Base-by-base conservation (phyloP, 2,888 invertebrate genomes). In the Elegia similella region DNA sequence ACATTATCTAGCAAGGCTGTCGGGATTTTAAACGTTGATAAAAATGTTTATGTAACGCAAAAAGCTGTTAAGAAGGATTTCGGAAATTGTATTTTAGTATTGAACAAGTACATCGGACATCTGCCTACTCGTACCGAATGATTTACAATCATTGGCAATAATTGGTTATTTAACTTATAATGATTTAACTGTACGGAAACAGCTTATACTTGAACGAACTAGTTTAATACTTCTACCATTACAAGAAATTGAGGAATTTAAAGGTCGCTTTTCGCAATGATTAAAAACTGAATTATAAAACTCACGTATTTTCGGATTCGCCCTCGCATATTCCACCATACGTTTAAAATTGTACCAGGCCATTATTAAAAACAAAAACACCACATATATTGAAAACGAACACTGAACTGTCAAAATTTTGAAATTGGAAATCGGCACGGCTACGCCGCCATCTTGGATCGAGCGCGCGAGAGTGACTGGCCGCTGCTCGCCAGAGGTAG, bases 391-490 rank as follows among this genome's bases (percentile, higher is more conserved):
- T 10, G 13, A 53, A 43, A 48, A 59, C 54, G 47, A 58, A 46
- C 34, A 43, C 23, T 38, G 60, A 57, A 48, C 42, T 48, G 46
- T 56, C 59, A 56, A 59, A 55, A 52, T 56, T 60, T 59, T 53
- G 57, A 60, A 67, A 65, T 60, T 59, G 57, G 59, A 60, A 61
- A 52, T 43, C 58, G 48, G 46, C 30, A 56, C 58, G 58, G 34
- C 52, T 58, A 69, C 23, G 71, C 72, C 83, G 81, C 75, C 76
- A 76, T 80, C 70, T 69, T 64, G 59, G 63, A 62, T 58, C 59
- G 78, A 68, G 68, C 65, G 80, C 82, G 76, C 76, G 67, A 59
- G 72, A 75, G 77, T 70, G 82, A 84, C 84, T 84, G 84, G 75
- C 73, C 61, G 58, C 12, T 6, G 16, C 53, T 42, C 53, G 43